A percentile compares a stretch with the other conserved stretches of the same genome.
Evolutionary conservation across 2,113 vertebrate genomes (phyloP).

Genomic region (Ibidorhyncha struthersii): DNA sequence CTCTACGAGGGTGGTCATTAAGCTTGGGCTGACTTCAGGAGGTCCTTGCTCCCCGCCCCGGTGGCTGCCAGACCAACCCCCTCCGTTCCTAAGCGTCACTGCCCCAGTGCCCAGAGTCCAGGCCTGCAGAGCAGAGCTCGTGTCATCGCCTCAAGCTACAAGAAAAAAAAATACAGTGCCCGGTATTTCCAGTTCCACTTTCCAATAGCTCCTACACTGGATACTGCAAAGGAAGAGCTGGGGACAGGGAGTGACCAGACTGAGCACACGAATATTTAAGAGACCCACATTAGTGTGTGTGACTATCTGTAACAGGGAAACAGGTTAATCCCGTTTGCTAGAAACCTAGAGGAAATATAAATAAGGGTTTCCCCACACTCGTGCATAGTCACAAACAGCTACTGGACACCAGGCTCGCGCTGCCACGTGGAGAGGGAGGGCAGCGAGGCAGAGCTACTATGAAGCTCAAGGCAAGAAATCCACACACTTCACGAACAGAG

Average conservation of each 20-base stretch:
- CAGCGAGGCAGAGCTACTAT: conserved; percentile 46
- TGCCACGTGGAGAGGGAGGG: not conserved
- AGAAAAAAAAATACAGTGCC: not conserved
- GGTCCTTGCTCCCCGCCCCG: not conserved
- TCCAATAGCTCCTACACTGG: conserved; percentile 8
- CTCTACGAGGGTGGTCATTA: conserved; percentile 1
- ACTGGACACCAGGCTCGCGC: conserved; percentile 49
- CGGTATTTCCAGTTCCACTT: conserved; percentile 42
- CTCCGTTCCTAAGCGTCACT: not conserved
- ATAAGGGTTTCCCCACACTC: conserved; percentile 44
- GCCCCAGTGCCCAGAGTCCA: not conserved
- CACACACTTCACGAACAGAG: not conserved
- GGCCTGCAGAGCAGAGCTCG: conserved; percentile 1
- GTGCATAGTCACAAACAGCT: conserved; percentile 74
- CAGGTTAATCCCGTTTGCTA: not conserved
- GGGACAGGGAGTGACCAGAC: not conserved
- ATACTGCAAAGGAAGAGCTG: conserved; percentile 31
- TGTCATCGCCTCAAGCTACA: not conserved
- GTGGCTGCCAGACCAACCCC: not conserved
- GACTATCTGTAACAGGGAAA: conserved; percentile 31
- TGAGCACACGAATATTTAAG: not conserved
- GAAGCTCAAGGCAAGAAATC: conserved; percentile 64
- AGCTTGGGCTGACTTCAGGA: not conserved
- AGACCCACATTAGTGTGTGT: conserved; percentile 2
- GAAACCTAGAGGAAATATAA: conserved; percentile 64